phyloP scores from a whole-genome alignment of 37 sponge, comb jelly and placozoan species.

The Eunapius fragilis region DNA sequence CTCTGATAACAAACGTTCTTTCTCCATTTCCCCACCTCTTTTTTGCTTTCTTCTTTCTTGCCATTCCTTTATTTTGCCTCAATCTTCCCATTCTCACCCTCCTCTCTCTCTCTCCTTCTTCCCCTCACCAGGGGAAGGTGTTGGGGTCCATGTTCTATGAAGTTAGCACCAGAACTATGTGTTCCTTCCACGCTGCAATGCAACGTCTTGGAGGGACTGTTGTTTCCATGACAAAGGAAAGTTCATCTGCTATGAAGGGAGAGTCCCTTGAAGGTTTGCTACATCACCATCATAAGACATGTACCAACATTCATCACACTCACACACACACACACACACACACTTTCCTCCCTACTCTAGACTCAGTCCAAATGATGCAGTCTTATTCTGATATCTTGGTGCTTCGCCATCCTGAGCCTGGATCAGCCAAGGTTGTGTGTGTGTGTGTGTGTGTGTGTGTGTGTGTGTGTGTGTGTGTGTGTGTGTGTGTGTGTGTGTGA shows the following conservation, averaged over 20 bases:
- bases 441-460: no score
- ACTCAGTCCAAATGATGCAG: constrained; percentile 88
- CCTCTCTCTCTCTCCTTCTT: background rate
- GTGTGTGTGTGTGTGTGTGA: no score
- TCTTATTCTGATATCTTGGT: constrained; percentile 95
- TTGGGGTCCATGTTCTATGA: constrained; percentile 96
- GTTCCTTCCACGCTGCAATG: constrained; percentile 96
- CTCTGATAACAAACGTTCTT: background rate
- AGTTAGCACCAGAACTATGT: constrained; percentile 92
- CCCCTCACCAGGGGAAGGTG: constrained; percentile 70
- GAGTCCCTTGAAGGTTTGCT: constrained; percentile 89
- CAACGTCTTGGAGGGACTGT: constrained; percentile 93
- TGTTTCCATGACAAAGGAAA: constrained; percentile 68
- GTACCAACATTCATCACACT: background rate
- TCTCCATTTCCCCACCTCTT: background rate
- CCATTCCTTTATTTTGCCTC: background rate
- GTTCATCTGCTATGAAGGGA: constrained; percentile 95
- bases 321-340: constrained; percentile 8
- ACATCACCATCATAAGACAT: background rate
- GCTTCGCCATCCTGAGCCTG: constrained; percentile 91
- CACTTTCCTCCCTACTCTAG: constrained; percentile 18
- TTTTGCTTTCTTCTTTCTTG: background rate
- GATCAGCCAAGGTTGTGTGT: constrained; percentile 80
- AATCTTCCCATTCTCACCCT: background rate
- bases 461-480: no score